Evolutionary conservation across 2,888 invertebrate genomes (phyloP), one percentile per base, ranked within the genome.

Genomic region (Ormyrus nitidulus): DNA sequence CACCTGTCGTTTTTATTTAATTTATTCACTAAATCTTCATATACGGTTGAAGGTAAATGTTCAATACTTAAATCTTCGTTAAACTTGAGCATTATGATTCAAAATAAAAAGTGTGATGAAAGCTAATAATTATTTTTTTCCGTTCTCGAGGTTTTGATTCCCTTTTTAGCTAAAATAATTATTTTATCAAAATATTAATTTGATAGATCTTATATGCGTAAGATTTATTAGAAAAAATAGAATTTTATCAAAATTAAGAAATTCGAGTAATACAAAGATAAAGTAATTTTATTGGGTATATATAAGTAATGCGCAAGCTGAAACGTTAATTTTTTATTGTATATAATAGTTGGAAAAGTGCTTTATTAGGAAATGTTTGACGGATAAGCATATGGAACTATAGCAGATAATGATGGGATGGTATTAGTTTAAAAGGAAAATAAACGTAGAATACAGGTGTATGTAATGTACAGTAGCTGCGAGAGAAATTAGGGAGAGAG

Each of bases 11-110:
- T 73, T 51, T 83, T 83, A 56, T 84, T 82, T 6, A 89, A 81
- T 77, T 85, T 86, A 44, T 79, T 66, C 5, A 87, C 65, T 54
- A 89, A 82, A 75, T 87, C 86, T n/a, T 83, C 85, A 19, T 87
- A 83, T 8, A 84, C 69, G 34, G 70, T 64, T 11, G 71, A 54
- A 64, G 88, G 87, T 72, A 89, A 80, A 62, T 74, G 68, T 58
- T 85, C 84, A 11, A 89, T 78, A n/a, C 76, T 80, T 48, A 85
- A 64, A 34, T 87, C 81, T 70, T 86, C 83, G 11, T 85, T 80
- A 59, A 69, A 80, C 44, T 77, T 77, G 34, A 80, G 34, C 80
- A 80, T 80, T 6, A n/a, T 66, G 9, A 34, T 34, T 34, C 54
- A 59, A 2, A 6, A 59, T 19, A 1, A 11, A 48, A 13, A 10